Base-by-base conservation (phyloP, 2,888 invertebrate species). In the Syritta pipiens region DNA sequence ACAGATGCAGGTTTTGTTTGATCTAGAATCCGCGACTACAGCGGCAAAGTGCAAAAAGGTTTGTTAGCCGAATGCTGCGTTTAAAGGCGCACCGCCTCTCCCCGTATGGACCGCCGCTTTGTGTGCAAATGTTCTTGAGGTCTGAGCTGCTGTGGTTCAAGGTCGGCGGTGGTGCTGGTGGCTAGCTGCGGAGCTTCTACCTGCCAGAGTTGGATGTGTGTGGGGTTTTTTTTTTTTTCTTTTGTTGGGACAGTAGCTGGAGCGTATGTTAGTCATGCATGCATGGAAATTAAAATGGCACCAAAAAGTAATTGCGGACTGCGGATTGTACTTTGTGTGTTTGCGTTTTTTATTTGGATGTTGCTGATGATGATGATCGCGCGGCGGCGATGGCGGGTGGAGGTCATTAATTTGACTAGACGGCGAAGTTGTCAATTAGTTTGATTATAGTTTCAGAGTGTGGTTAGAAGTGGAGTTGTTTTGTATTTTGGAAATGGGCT, bases 241-340 rank as follows among this genome's bases (percentile, higher is more conserved):
- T 42, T 42, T 46, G 62, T 62, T 79, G 55, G 30, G 14, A 40
- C 42, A 35, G 60, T 68, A 74, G 67, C 67, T 67, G 74, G 51
- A 55, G 65, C 60, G 48, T 59, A 67, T 62, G 74, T 49, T 62
- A 74, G 79, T 79, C 79, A 79, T 79, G 79, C 67, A 68, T 79
- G 79, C 79, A 57, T 72, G 77, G 35, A 62, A 79, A 24, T 67
- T 35, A 37, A 55, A 72, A 72, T 67, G 60, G 40, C 77, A 71
- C 51, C 20, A 37, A 48, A 24, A 22, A 12, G 60, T 79, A 74
- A 79, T 74, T 68, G 62, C 44, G 26, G 53, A 53, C 42, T 32
- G 37, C 55, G 26, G 53, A 53, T 49, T 32, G 37, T 60, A 40
- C 30, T 37, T 69, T 69, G 42, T n/a, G n/a, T n/a, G 57, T 68